Percentiles rank a stretch among this genome's conserved stretches.
phyloP scores from a whole-genome alignment of 2,888 invertebrate genomes.

The Tolmerus cingulatus region DNA sequence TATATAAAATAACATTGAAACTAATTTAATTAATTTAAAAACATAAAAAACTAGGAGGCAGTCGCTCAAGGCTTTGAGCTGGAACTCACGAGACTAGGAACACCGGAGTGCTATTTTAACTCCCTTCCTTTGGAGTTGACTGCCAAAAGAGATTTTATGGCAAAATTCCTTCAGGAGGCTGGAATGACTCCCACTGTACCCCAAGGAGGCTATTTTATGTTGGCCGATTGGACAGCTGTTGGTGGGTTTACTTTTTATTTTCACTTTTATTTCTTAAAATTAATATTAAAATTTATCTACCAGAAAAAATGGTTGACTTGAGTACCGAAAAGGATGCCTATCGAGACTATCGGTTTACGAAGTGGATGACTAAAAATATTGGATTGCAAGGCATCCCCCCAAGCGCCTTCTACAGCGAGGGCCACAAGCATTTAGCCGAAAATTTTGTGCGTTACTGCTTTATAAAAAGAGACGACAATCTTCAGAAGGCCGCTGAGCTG shows the following conservation, averaged over 20 bases:
- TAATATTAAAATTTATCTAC: conserved; percentile 49
- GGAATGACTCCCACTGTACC: conserved; percentile 93
- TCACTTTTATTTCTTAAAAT: neutral
- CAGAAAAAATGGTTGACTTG: conserved; percentile 74
- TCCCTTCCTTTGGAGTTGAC: conserved; percentile 77
- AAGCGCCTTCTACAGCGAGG: conserved; percentile 87
- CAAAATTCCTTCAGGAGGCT: conserved; percentile 75
- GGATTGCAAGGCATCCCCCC: conserved; percentile 94
- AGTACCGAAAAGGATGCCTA: conserved; percentile 74
- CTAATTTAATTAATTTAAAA: neutral
- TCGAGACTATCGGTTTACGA: conserved; percentile 91
- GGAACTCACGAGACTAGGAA: conserved; percentile 75
- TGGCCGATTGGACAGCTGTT: conserved; percentile 88
- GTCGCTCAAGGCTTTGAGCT: conserved; percentile 87
- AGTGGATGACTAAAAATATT: conserved; percentile 93
- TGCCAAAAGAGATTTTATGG: conserved; percentile 82
- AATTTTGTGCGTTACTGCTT: conserved; percentile 92
- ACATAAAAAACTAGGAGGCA: conserved; percentile 75
- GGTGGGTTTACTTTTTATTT: conserved; percentile 62
- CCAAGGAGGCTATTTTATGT: conserved; percentile 96
- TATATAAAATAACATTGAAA: neutral
- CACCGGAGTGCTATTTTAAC: conserved; percentile 83
- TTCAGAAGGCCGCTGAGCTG: conserved; percentile 72
- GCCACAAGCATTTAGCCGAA: conserved; percentile 82
- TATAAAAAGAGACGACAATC: conserved; percentile 85